Percentiles rank a stretch among this genome's conserved stretches.
Conservation (phyloP, 2,888 invertebrate genomes). For the Masnerella sp. region DNA sequence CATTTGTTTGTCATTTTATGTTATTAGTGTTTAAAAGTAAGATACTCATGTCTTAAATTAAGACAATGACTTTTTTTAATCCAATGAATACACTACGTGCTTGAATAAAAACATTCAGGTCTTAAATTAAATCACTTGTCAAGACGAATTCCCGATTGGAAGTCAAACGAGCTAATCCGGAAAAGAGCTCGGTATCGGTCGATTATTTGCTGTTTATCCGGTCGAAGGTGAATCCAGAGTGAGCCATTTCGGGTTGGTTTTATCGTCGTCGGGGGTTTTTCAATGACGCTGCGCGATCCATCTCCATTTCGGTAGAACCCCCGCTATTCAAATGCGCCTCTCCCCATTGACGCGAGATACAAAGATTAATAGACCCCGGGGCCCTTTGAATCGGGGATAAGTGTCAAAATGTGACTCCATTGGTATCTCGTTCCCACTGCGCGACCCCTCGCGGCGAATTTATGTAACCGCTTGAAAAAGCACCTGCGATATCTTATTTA, state of each 20-base stretch:
- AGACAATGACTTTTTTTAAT: too few species aligned
- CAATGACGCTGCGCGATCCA: constrained; percentile 16
- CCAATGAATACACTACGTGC: too few species aligned
- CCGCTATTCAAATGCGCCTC: constrained; percentile 33
- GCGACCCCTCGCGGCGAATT: constrained; percentile 20
- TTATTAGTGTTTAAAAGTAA: too few species aligned
- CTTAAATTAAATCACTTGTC: too few species aligned
- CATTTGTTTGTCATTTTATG: too few species aligned
- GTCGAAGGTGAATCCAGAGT: neutral
- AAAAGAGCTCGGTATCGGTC: neutral
- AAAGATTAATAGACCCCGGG: constrained; percentile 47
- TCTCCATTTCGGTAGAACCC: constrained; percentile 21
- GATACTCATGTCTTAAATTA: too few species aligned
- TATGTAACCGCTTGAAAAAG: constrained; percentile 27
- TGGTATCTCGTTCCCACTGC: constrained; percentile 27
- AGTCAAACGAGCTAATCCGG: constrained; percentile 6
- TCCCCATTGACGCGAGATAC: constrained; percentile 26
- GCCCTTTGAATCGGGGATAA: constrained; percentile 22
- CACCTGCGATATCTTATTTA: constrained; percentile 22
- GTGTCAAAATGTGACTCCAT: constrained; percentile 39
- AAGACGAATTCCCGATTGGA: constrained; percentile 11
- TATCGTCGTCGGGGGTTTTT: constrained; percentile 10
- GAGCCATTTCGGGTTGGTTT: neutral
- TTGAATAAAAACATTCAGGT: too few species aligned
- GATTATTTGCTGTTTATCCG: constrained; percentile 24